Evolutionary conservation across 2,888 invertebrate species (phyloP).

Genomic region (Julus scandinavius): DNA sequence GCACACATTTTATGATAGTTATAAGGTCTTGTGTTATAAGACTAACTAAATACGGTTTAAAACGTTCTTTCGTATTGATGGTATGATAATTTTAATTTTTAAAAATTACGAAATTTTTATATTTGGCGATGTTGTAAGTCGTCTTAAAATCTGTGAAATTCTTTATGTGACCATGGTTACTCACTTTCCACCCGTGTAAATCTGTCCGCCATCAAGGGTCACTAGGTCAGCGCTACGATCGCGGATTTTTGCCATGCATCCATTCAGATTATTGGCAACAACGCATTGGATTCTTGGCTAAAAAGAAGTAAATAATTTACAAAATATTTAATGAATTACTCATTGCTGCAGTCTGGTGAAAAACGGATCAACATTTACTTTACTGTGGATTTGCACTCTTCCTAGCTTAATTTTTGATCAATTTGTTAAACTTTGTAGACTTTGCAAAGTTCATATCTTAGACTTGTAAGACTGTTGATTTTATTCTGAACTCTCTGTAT

Average conservation of each 20-base stretch:
- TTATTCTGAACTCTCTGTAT: too few species aligned
- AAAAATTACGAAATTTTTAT: not conserved
- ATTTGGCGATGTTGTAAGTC: not conserved
- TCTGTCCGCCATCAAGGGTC: constrained; percentile 77
- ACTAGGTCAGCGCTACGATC: constrained; percentile 77
- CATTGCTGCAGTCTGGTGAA: not conserved
- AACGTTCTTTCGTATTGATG: too few species aligned
- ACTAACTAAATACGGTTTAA: too few species aligned
- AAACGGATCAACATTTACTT: too few species aligned
- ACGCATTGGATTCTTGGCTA: constrained; percentile 84
- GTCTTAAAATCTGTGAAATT: not conserved
- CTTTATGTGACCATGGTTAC: constrained; percentile 57
- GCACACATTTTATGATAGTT: too few species aligned
- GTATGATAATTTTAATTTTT: too few species aligned
- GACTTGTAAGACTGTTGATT: too few species aligned
- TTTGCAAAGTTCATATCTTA: too few species aligned
- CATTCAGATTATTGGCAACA: constrained; percentile 72
- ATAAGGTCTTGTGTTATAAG: too few species aligned
- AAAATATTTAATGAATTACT: not conserved
- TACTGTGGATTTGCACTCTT: too few species aligned
- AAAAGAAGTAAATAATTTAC: constrained; percentile 63
- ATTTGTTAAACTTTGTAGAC: too few species aligned
- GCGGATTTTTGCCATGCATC: constrained; percentile 77
- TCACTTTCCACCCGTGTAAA: constrained; percentile 76
- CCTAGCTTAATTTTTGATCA: too few species aligned